A percentile compares a stretch with the other conserved stretches of the same genome.
phyloP scores from a whole-genome alignment of 2,888 invertebrate genomes.

The Asteroscopus sphinx region DNA sequence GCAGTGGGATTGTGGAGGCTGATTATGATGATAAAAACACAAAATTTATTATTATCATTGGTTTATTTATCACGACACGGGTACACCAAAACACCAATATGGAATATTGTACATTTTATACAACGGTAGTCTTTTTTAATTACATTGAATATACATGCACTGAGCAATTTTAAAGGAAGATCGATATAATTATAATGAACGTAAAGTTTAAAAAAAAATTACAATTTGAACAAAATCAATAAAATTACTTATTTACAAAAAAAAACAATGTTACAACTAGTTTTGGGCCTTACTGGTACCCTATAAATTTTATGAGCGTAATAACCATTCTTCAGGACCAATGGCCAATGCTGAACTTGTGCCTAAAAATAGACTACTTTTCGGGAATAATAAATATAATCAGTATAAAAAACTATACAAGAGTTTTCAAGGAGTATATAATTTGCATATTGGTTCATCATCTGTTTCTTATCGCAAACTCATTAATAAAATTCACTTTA shows the following conservation, averaged over 20 bases:
- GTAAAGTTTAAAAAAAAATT: constrained; percentile 28
- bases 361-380: too few species aligned
- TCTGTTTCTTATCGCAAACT: too few species aligned
- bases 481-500: too few species aligned
- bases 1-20: too few species aligned
- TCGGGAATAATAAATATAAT: too few species aligned
- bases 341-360: too few species aligned
- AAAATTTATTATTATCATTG: constrained; percentile 70
- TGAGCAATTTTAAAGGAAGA: constrained; percentile 59
- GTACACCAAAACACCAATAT: constrained; percentile 66
- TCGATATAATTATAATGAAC: constrained; percentile 17
- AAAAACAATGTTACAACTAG: constrained; percentile 27
- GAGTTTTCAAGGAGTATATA: too few species aligned
- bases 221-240: constrained; percentile 3
- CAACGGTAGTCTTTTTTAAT: constrained; percentile 55
- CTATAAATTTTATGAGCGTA: constrained; percentile 21
- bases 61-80: constrained; percentile 82
- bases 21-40: constrained; percentile 11
- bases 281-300: constrained; percentile 3
- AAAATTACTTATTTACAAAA: constrained; percentile 19
- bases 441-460: too few species aligned
- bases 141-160: constrained; percentile 41
- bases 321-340: too few species aligned
- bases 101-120: constrained; percentile 66
- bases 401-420: too few species aligned